Evolutionary conservation across 2,888 invertebrate genomes (phyloP).

Genomic region (Xestia sexstrigata): DNA sequence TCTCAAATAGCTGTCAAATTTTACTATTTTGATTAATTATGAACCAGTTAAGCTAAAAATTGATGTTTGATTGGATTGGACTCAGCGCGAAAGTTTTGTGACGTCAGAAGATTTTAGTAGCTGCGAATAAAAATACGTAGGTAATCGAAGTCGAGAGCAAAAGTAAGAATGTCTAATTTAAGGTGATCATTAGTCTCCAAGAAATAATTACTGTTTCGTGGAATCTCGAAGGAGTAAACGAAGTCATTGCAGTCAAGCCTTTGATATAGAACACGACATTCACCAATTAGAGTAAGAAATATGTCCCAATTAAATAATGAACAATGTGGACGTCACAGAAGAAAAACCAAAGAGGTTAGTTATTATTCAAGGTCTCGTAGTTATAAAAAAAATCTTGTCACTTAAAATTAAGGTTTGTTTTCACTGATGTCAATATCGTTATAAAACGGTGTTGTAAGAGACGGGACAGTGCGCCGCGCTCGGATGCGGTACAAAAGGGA

Average conservation of each 20-base stretch:
- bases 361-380: slow-evolving; percentile 11
- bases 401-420: slow-evolving; percentile 42
- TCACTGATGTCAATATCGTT: slow-evolving; percentile 52
- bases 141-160: neutral
- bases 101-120: neutral
- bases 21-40: neutral
- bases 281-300: slow-evolving; percentile 42
- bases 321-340: slow-evolving; percentile 2
- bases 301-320: slow-evolving; percentile 34
- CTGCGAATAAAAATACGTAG: slow-evolving; percentile 4
- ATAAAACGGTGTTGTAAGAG: slow-evolving; percentile 39
- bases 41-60: neutral
- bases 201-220: slow-evolving; percentile 45
- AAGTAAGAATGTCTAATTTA: slow-evolving; percentile 4
- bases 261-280: slow-evolving; percentile 35
- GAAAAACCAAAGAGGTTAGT: neutral
- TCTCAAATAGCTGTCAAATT: neutral
- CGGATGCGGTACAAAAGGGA: slow-evolving; percentile 79
- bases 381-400: slow-evolving; percentile 20
- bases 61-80: neutral
- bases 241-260: too few species aligned
- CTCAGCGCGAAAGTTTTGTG: neutral
- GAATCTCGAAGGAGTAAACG: slow-evolving; percentile 26
- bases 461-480: slow-evolving; percentile 10
- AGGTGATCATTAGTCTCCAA: slow-evolving; percentile 38